Percentiles rank a stretch among this genome's conserved stretches.
phyloP scores from a whole-genome alignment of 2,113 vertebrate species.

The Sylvilagus bachmani region DNA sequence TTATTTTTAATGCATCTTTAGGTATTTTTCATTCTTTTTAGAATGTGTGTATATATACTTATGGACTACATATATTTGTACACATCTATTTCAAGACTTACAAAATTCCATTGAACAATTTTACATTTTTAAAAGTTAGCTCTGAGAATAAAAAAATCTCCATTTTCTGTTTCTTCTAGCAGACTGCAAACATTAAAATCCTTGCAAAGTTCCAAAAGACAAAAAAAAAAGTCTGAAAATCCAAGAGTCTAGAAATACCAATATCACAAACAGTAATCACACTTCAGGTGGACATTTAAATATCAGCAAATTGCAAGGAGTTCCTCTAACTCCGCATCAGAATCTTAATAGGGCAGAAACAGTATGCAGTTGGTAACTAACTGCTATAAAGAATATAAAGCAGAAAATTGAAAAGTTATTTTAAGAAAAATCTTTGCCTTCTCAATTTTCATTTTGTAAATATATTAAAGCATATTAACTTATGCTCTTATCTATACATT shows the following conservation, averaged over 20 bases:
- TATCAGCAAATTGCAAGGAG: slow-evolving; percentile 7
- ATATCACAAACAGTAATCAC: background rate
- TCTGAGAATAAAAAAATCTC: background rate
- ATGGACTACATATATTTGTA: background rate
- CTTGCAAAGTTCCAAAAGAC: background rate
- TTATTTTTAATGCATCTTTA: background rate
- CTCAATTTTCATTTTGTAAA: slow-evolving; percentile 46
- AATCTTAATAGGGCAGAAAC: background rate
- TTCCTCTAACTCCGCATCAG: background rate
- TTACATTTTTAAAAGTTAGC: background rate
- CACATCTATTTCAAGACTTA: background rate
- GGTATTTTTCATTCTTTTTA: background rate
- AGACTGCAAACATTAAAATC: slow-evolving; percentile 18
- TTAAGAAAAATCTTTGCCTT: slow-evolving; percentile 24
- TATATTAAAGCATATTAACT: background rate
- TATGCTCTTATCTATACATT: background rate
- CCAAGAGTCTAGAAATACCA: slow-evolving; percentile 4
- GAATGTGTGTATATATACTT: background rate
- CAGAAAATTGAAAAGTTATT: slow-evolving; percentile 31
- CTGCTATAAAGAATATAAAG: slow-evolving; percentile 23
- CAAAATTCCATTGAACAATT: slow-evolving; percentile 32
- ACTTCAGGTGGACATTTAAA: background rate
- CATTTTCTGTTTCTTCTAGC: slow-evolving; percentile 42
- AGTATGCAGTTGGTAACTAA: background rate
- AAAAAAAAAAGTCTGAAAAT: slow-evolving; percentile 18